Evolutionary conservation across 2,888 invertebrate genomes (phyloP).

Genomic region (Andrena dorsata): DNA sequence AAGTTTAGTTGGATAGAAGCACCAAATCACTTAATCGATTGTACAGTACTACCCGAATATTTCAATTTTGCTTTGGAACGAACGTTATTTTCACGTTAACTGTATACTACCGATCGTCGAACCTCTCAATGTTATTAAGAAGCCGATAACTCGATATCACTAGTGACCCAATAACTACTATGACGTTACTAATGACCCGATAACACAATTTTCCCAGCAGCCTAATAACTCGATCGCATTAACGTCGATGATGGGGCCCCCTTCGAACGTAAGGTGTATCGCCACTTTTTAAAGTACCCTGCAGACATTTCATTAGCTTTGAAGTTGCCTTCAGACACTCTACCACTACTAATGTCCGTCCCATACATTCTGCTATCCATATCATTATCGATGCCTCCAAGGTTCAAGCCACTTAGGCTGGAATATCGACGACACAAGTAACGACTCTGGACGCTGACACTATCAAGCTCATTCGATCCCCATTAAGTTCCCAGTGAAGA

Average conservation of each 20-base stretch:
- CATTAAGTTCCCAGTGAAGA: too few species aligned
- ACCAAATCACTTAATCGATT: too few species aligned
- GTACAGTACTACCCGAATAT: not conserved
- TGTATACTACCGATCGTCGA: slow-evolving; percentile 19
- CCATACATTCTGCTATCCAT: too few species aligned
- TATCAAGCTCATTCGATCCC: too few species aligned
- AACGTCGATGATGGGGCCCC: not conserved
- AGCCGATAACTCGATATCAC: slow-evolving; percentile 51
- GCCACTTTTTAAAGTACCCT: not conserved
- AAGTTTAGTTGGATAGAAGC: not conserved
- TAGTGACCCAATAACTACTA: slow-evolving; percentile 27
- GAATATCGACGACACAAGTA: too few species aligned
- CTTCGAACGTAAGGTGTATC: not conserved
- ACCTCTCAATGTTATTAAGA: slow-evolving; percentile 41
- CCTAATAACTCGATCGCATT: slow-evolving; percentile 22
- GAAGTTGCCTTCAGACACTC: too few species aligned
- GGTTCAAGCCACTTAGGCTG: too few species aligned
- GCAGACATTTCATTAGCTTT: too few species aligned
- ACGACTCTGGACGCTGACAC: too few species aligned
- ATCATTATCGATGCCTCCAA: too few species aligned
- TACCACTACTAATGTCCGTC: too few species aligned
- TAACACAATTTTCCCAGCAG: slow-evolving; percentile 43
- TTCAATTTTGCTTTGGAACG: not conserved
- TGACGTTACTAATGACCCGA: slow-evolving; percentile 25
- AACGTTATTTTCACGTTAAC: slow-evolving; percentile 22